Base-by-base conservation (phyloP, 1,140 invertebrate species). In the Branchinecta lindahli region DNA sequence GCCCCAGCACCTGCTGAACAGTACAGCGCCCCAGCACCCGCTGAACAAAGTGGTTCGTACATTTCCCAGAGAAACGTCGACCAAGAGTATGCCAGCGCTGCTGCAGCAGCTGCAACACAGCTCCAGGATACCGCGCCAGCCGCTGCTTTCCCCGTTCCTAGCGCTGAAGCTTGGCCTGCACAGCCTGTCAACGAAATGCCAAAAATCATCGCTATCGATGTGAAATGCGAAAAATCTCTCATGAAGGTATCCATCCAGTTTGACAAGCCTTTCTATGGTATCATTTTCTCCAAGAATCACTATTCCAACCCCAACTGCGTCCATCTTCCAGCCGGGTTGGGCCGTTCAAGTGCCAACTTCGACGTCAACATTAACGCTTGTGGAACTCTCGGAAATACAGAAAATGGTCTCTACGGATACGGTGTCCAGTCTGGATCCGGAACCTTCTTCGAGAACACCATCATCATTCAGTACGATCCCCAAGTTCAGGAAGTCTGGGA, bases 401-500 rank as follows among this genome's bases (percentile, higher is more conserved):
- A 92, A 72, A 92, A 92, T 72, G 89, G 91, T 67, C 82, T 91
- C 0, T 90, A 90, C 74, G 88, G 87, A 46, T 88, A 90, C 75
- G 88, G 90, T 2, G 85, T 88, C 45, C 88, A 91, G 68, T 86
- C 89, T 12, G 91, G 91, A 0, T 91, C 90, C 7, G 92, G 92
- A 0, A 93, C 91, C 0, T 95, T 90, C 78, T 94, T 95, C 74
- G 93, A 96, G 80, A 96, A 96, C 75, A 94, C 92, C 68, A 91
- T 96, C 72, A 90, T 95, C 15, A 87, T 95, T 72, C 92, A 95
- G 77, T 96, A 95, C 75, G 92, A 96, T 79, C 89, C 92, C 10
- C 88, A 94, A 81, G 92, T 96, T 0, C 92, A 96, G 81, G 93
- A 96, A 81, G 92, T 95, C 1, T 95, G 92, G 92, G 93, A 96